Percentiles rank a stretch among this genome's conserved stretches.
phyloP scores from a whole-genome alignment of 2,113 vertebrate species.

The Grallaria varia region DNA sequence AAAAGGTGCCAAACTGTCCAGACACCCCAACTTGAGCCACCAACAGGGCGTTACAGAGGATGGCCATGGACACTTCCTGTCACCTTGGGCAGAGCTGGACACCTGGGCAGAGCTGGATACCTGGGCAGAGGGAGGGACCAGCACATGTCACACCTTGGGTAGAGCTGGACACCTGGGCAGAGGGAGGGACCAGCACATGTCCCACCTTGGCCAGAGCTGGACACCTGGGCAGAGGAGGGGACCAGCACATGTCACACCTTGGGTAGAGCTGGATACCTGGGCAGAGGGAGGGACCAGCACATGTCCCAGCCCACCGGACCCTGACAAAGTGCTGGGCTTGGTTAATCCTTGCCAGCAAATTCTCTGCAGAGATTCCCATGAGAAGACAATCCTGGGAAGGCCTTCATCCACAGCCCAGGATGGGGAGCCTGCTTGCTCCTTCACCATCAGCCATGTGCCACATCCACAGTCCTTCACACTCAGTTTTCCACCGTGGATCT shows the following conservation, averaged over 20 bases:
- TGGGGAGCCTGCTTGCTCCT: neutral
- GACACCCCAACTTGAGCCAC: neutral
- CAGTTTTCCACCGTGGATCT: accelerated
- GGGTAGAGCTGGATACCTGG: accelerated
- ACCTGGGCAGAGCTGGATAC: too few species aligned
- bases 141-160: too few species aligned
- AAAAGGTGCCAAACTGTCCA: neutral
- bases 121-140: neutral
- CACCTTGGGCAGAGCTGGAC: accelerated
- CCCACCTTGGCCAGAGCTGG: too few species aligned
- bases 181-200: neutral
- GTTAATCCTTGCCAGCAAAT: neutral
- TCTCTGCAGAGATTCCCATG: neutral
- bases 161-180: too few species aligned
- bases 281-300: neutral
- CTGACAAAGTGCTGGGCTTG: neutral
- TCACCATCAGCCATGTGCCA: accelerated
- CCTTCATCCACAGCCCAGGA: neutral
- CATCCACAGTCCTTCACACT: accelerated
- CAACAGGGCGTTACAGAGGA: neutral
- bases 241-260: neutral
- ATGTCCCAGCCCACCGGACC: accelerated
- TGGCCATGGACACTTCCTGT: accelerated
- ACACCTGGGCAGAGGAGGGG: neutral
- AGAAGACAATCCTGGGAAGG: neutral